Base-by-base conservation (phyloP, 1,140 invertebrate species). In the Papilio machaon region DNA sequence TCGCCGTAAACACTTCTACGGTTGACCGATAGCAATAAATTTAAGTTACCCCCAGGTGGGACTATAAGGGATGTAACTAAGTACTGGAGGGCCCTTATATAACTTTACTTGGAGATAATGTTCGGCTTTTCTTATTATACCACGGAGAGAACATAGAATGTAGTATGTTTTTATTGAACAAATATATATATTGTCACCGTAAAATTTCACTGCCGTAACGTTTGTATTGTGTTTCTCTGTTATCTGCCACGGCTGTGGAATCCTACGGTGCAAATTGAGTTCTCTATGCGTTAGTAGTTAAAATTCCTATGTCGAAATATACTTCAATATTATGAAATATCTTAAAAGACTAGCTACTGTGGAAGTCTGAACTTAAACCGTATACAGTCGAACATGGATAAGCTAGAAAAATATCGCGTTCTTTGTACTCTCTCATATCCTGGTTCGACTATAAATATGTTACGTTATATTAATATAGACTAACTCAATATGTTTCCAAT, bases 41-140 rank as follows among this genome's bases (percentile, higher is more conserved):
- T 54, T 76, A 47, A 76, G 52, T 76, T 76, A 76, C 74, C 43
- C 73, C 52, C 74, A 76, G 74, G 74, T 76, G 47, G 43, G 74
- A 52, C 74, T 17, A 52, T 54, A 76, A 54, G 46, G 74, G 74
- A 52, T 47, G 47, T 52, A 54, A 19, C 38, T 46, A 74, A 74
- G 73, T 49, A 49, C 43, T 54, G 74, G 13, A 76, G 74, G 19
- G 74, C 74, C 74, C 74, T 49, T 76, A 76, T 19, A 30, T 76
- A 76, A 76, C 74, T 76, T 76, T 5, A 49, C 43, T 13, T 23
- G 74, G 46, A 74, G 46, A 47, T 74, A 46, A 74, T 70, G 64
- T 30, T 35, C 30, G 64, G 64, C 23, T 35, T 70, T 70, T 70
- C 23, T 70, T 70, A 67, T 67, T 67, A 70, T 70, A 70, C 64